Conservation (phyloP, 2,888 invertebrate genomes). For the Tenthredo scrophulariae region DNA sequence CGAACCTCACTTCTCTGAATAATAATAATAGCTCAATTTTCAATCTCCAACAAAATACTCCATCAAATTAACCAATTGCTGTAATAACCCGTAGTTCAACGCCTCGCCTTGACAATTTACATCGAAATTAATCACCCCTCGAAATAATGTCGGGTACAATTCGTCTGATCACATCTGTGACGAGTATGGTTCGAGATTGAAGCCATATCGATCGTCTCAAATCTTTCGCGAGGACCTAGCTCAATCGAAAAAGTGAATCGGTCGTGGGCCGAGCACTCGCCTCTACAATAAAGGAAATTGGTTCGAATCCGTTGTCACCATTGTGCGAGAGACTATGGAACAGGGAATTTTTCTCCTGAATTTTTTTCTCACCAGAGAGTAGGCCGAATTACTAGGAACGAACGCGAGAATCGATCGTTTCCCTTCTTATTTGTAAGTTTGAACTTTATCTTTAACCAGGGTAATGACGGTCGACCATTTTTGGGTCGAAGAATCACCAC, state of each 20-base stretch:
- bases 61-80: background rate
- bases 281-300: slow-evolving; percentile 47
- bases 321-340: slow-evolving; percentile 25
- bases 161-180: background rate
- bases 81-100: background rate
- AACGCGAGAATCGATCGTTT: background rate
- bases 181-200: slow-evolving; percentile 12
- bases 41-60: background rate
- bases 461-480: background rate
- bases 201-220: slow-evolving; percentile 29
- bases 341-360: background rate
- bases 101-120: background rate
- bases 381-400: background rate
- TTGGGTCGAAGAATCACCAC: background rate
- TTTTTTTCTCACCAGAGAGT: background rate
- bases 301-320: slow-evolving; percentile 46
- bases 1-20: background rate
- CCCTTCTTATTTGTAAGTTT: slow-evolving; percentile 1
- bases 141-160: background rate
- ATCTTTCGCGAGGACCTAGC: background rate
- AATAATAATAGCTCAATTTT: slow-evolving; percentile 29
- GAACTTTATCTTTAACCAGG: background rate
- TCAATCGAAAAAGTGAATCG: slow-evolving; percentile 33
- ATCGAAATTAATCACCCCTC: background rate
- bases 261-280: slow-evolving; percentile 3